Percentiles rank a stretch among this genome's conserved stretches.
These are phyloP conservation scores for Helicolenus hilgendorfi DNA, from an alignment of 2,797 vertebrate genomes.

Conservation along the genomic window DNA sequence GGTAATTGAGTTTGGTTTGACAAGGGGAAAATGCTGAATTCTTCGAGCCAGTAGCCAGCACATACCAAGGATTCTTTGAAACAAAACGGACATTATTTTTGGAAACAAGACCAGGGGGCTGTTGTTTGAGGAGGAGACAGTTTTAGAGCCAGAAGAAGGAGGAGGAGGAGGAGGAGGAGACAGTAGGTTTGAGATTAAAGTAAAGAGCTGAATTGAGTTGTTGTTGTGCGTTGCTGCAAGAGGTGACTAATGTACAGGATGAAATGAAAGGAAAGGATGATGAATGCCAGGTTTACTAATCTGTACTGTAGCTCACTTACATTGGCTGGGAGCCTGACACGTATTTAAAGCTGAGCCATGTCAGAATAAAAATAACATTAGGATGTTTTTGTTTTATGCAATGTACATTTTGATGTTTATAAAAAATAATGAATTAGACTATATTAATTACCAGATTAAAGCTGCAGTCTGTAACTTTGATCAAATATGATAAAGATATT, in stretches of 20 bases:
- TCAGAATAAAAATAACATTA: background rate
- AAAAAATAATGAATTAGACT: background rate
- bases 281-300: background rate
- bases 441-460: background rate
- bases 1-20: conserved; percentile 15
- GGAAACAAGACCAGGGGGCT: conserved; percentile 78
- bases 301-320: background rate
- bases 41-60: conserved; percentile 72
- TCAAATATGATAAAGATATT: background rate
- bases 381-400: background rate
- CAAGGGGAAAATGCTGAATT: conserved; percentile 75
- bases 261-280: conserved; percentile 6
- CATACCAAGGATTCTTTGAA: conserved; percentile 89
- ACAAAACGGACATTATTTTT: conserved; percentile 90
- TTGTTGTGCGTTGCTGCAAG: background rate
- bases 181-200: background rate
- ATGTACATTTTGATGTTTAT: background rate
- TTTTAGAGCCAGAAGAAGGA: conserved; percentile 17
- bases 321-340: background rate
- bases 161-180: background rate
- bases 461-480: background rate
- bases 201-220: background rate
- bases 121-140: conserved; percentile 65
- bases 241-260: background rate
- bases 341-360: background rate